A percentile compares a stretch with the other conserved stretches of the same genome.
Evolutionary conservation across 2,888 invertebrate species (phyloP).

Genomic region (Lepas anatifera): DNA sequence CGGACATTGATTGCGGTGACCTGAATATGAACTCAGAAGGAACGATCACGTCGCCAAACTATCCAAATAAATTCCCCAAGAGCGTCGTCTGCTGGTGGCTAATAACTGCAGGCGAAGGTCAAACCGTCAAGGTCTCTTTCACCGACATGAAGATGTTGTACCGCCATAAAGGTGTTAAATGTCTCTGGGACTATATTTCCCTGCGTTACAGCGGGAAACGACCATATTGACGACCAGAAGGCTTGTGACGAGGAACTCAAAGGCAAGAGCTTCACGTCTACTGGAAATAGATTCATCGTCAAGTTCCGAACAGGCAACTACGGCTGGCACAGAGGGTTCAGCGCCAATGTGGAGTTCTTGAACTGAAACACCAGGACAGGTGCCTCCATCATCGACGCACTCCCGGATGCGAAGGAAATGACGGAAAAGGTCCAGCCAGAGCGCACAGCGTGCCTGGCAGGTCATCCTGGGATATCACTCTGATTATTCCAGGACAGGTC

Average conservation of each 20-base stretch:
- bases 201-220: background rate
- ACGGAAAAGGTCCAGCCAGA: too few species aligned
- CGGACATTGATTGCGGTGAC: background rate
- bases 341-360: too few species aligned
- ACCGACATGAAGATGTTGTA: background rate
- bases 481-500: too few species aligned
- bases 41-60: background rate
- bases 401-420: too few species aligned
- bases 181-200: background rate
- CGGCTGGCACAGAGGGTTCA: too few species aligned
- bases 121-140: background rate
- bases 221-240: background rate
- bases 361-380: too few species aligned
- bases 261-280: background rate
- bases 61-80: slow-evolving; percentile 42
- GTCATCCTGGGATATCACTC: too few species aligned
- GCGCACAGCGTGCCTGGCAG: too few species aligned
- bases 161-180: background rate
- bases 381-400: too few species aligned
- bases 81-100: background rate
- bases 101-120: background rate
- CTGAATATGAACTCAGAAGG: background rate
- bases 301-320: too few species aligned
- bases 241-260: background rate
- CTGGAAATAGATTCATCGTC: too few species aligned